Base-by-base conservation (phyloP, 2,113 vertebrate species). In the Baryphthengus martii region DNA sequence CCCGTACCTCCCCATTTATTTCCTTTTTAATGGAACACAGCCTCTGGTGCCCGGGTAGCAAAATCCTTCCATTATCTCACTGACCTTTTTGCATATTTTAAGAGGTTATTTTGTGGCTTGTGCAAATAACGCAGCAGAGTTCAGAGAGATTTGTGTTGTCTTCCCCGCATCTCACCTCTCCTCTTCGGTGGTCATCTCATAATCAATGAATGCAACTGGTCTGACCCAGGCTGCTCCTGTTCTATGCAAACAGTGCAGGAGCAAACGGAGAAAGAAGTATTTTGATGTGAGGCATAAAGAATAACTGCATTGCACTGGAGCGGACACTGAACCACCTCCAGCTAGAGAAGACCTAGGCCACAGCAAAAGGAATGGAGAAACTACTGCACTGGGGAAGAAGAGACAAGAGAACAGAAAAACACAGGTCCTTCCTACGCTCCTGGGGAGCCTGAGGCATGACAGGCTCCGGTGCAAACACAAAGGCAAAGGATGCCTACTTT, bases 361-460 rank as follows among this genome's bases (percentile, higher is more conserved):
- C 33, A 52, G 40, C 49, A 40, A 26, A 17, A 83, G 26, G 21
- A 52, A 50, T 3, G 7, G 18, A 74, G 40, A 39, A 89, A 66
- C 23, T 9, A 37, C 42, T 8, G 39, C 9, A 16, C 7, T 15
- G 28, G 31, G 17, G 33, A 80, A 86, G 29, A 26, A 63, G 47
- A 3, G 11, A 13, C 19, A 10, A 59, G 10, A 47, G 13, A 85
- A 44, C 4, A 44, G 15, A 58, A 68, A 8, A 91, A 50, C 3
- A 63, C 1, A 2, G 28, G 21, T 35, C 40, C 40, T 56, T 44
- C 63, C 68, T 18, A 10, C 0, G 6, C 45, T 76, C 25, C 28
- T 0, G 2, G 18, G n/a, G 16, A 26, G 42, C 17, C 52, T 9
- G 33, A 73, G 28, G n/a, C 6, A 3, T 2, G 33, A 17, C 0